phyloP scores from a whole-genome alignment of 2,888 invertebrate genomes.

The Polietes domitor region DNA sequence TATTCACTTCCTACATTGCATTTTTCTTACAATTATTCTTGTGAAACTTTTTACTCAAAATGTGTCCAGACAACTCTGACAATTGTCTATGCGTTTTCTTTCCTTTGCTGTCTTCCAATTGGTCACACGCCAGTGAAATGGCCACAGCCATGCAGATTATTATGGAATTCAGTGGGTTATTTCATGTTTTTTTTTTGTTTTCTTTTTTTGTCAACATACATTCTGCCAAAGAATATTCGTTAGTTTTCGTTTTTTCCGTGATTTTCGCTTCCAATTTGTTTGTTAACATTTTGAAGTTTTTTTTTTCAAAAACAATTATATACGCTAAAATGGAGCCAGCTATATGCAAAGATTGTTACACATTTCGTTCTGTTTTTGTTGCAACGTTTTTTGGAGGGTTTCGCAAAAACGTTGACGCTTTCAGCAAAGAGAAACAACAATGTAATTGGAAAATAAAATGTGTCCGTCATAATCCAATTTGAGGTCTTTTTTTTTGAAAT shows the following conservation, averaged over 20 bases:
- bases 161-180: neutral
- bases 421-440: neutral
- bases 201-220: neutral
- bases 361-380: too few relatives aligned
- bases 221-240: neutral
- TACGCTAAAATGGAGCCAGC: too few relatives aligned
- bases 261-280: neutral
- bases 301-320: neutral
- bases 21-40: too few relatives aligned
- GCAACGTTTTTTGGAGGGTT: too few relatives aligned
- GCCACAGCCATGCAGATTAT: neutral
- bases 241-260: neutral
- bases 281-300: neutral
- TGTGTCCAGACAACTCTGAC: too few relatives aligned
- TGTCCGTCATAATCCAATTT: neutral
- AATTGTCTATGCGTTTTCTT: too few relatives aligned
- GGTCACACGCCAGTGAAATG: neutral
- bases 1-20: too few relatives aligned
- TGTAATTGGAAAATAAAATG: constrained; percentile 4
- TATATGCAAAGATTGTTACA: too few relatives aligned
- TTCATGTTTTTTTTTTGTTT: neutral
- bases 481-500: neutral
- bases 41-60: too few relatives aligned
- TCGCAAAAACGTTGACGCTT: too few relatives aligned
- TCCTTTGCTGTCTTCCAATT: neutral